Conservation (phyloP, 2,113 vertebrate species). For the Rhinoptilus africanus region DNA sequence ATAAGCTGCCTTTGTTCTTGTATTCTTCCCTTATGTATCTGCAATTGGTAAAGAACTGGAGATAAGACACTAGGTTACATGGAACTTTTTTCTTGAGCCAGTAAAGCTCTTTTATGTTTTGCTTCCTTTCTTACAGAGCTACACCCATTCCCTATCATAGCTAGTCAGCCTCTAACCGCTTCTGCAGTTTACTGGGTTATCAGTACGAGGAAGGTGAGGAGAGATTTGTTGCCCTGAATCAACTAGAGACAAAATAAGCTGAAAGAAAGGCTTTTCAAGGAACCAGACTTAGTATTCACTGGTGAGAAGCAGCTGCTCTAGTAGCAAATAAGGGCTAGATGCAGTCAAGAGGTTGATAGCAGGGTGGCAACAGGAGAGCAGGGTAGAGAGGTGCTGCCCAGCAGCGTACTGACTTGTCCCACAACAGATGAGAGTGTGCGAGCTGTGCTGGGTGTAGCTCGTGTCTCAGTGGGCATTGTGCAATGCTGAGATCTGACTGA, state of each 20-base stretch:
- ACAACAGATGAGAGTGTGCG: background rate
- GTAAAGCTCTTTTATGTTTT: background rate
- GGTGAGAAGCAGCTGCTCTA: background rate
- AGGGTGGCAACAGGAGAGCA: background rate
- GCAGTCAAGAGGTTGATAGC: background rate
- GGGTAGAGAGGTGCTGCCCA: background rate
- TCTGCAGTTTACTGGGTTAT: background rate
- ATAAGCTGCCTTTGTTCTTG: background rate
- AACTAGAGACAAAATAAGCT: background rate
- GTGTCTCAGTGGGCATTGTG: background rate
- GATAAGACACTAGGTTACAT: background rate
- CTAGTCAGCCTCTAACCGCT: background rate
- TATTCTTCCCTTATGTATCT: background rate
- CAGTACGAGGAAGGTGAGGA: background rate
- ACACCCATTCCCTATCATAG: background rate
- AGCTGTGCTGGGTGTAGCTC: background rate
- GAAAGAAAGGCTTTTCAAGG: background rate
- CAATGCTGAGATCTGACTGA: background rate
- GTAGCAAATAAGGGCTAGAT: background rate
- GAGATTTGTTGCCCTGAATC: background rate
- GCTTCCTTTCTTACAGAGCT: background rate
- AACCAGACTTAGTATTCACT: background rate
- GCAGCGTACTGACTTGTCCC: background rate
- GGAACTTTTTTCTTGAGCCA: background rate
- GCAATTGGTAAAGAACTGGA: background rate